These are phyloP conservation scores for Anser cygnoides DNA, from an alignment of 2,113 vertebrate species.

Conservation along the genomic window DNA sequence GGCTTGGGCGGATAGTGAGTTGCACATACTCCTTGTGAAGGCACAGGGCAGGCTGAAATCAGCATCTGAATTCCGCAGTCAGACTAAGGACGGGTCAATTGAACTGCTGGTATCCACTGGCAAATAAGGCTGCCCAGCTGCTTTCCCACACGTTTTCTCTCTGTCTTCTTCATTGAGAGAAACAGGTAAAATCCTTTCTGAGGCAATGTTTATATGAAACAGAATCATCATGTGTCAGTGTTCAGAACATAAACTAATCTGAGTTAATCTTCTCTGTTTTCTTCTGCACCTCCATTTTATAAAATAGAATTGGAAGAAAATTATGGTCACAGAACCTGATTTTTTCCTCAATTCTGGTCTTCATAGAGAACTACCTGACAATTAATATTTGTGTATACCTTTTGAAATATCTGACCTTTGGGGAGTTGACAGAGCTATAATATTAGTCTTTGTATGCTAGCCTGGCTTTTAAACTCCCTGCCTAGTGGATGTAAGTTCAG, in stretches of 20 bases:
- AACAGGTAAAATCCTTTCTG: not conserved
- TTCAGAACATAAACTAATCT: not conserved
- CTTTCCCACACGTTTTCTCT: not conserved
- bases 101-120: not conserved
- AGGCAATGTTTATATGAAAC: not conserved
- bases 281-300: constrained; percentile 19
- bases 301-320: constrained; percentile 22
- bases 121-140: not conserved
- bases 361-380: constrained; percentile 31
- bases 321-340: constrained; percentile 44
- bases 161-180: not conserved
- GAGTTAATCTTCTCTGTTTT: constrained; percentile 45
- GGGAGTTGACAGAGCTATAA: constrained; percentile 51
- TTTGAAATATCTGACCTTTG: constrained; percentile 65
- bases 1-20: not conserved
- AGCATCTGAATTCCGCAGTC: not conserved
- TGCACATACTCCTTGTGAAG: not conserved
- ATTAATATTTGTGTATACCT: constrained; percentile 40
- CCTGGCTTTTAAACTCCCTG: constrained; percentile 60
- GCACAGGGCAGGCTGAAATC: not conserved
- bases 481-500: constrained; percentile 72
- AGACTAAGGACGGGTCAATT: not conserved
- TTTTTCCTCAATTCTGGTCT: constrained; percentile 30
- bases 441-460: constrained; percentile 57
- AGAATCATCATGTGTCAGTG: not conserved